Conservation (phyloP, 2,113 vertebrate species). For the Triplophysa rosa region DNA sequence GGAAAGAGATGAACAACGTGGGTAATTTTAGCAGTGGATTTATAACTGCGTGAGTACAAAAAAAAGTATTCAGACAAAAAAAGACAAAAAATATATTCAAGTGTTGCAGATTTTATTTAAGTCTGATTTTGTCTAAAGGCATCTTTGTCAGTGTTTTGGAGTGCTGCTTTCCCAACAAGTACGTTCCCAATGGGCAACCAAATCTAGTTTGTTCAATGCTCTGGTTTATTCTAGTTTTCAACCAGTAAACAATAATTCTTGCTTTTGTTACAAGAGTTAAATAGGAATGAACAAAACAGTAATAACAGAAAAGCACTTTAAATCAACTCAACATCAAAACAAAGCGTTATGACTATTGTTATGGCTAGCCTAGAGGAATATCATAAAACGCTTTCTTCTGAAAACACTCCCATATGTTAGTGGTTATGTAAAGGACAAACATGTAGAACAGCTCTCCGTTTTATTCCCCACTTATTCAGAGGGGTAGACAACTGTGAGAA, state of each 20-base stretch:
- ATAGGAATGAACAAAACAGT: background rate
- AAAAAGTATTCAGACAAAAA: slow-evolving; percentile 29
- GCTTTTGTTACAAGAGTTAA: background rate
- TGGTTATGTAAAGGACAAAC: background rate
- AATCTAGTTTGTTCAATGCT: background rate
- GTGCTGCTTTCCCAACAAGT: background rate
- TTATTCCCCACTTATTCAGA: background rate
- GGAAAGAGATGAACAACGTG: slow-evolving; percentile 42
- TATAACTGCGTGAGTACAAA: slow-evolving; percentile 11
- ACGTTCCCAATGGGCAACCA: background rate
- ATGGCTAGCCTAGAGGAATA: background rate
- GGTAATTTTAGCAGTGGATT: slow-evolving; percentile 24
- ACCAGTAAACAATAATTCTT: background rate
- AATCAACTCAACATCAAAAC: background rate
- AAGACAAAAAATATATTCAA: slow-evolving; percentile 16
- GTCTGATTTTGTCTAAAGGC: background rate
- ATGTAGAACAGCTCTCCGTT: background rate
- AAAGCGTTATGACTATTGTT: background rate
- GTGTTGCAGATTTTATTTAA: slow-evolving; percentile 28
- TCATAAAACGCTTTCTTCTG: background rate
- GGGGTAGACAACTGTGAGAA: background rate
- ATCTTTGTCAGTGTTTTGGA: slow-evolving; percentile 16
- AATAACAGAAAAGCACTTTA: background rate
- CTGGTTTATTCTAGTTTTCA: background rate
- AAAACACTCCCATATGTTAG: background rate